phyloP scores from a whole-genome alignment of 2,113 vertebrate genomes.

The Saccopteryx bilineata region DNA sequence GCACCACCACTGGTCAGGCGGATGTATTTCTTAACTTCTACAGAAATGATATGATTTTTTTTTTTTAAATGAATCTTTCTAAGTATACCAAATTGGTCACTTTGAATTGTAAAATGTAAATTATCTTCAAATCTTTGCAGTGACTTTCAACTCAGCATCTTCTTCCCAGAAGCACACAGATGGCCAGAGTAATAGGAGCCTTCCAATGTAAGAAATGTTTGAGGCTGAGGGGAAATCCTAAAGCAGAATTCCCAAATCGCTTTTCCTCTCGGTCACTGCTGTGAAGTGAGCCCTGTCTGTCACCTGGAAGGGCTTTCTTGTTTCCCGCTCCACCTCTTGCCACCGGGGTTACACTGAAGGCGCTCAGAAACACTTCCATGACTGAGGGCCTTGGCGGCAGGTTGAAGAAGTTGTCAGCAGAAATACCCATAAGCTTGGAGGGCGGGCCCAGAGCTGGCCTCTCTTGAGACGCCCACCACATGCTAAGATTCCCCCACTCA shows the following conservation, averaged over 20 bases:
- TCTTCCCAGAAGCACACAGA: slow-evolving; percentile 74
- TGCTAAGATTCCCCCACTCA: accelerated
- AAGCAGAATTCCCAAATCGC: not conserved
- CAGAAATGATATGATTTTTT: not conserved
- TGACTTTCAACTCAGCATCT: slow-evolving; percentile 62
- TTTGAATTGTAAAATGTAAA: slow-evolving; percentile 67
- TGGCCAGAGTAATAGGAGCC: slow-evolving; percentile 56
- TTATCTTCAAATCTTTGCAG: slow-evolving; percentile 28
- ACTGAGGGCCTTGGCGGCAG: not conserved
- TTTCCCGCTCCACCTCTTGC: accelerated
- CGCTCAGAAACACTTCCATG: not conserved
- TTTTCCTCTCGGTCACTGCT: not conserved
- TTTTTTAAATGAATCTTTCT: not conserved
- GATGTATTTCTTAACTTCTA: not conserved
- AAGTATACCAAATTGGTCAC: slow-evolving; percentile 58
- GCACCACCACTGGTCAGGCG: no score
- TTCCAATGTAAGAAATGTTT: slow-evolving; percentile 43
- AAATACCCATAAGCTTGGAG: not conserved
- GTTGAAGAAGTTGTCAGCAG: not conserved
- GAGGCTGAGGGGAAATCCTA: slow-evolving; percentile 45
- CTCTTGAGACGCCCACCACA: no score
- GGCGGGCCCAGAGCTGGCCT: accelerated
- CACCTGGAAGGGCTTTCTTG: not conserved
- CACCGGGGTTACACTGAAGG: not conserved
- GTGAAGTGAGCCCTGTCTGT: not conserved